Base-by-base conservation (phyloP, 2,113 vertebrate genomes). In the Xiphorhynchus elegans region DNA sequence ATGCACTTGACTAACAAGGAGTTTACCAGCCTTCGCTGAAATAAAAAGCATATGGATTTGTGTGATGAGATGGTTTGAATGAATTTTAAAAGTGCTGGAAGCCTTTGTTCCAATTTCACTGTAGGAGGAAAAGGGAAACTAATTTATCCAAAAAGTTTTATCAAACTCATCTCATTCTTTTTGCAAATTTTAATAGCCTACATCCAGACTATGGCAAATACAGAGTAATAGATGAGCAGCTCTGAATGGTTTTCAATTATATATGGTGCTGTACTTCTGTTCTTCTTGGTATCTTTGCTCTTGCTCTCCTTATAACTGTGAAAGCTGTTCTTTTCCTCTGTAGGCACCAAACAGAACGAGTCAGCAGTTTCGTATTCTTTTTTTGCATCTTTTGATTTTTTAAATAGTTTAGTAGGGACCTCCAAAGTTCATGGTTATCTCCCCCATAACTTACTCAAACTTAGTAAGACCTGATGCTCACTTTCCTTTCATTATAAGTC, bases 191-290 rank as follows among this genome's bases (percentile, higher is more conserved):
- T 74, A 88, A 66, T 91, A 40, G 60, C 75, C 39, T 42, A 18
- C 70, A 44, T 81, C 47, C 59, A 86, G 69, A 44, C 85, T 68
- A 1, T 55, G 47, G 90, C 10, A 3, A 84, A 83, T 87, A n/a
- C 37, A 64, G 77, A 73, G 84, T 88, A 90, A 93, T 60, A 90
- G 93, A 96, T 93, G 83, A 95, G 79, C 58, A 56, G 52, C 68
- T 81, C 72, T 23, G 4, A 81, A 47, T 70, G 28, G 59, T 67
- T 80, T 88, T 95, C 59, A 93, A 90, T 96, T 95, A 94, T 96
- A 42, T 33, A 92, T 93, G 7, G 2, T 64, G 64, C 60, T 47
- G 28, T 87, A 31, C 60, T 92, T 94, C 72, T 91, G 29, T 63
- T 93, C 93, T 66, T 78, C 66, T 50, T 85, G 50, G 42, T 84